A percentile compares a stretch with the other conserved stretches of the same genome.
phyloP scores from a whole-genome alignment of 2,113 vertebrate species.

The Rhineura floridana region DNA sequence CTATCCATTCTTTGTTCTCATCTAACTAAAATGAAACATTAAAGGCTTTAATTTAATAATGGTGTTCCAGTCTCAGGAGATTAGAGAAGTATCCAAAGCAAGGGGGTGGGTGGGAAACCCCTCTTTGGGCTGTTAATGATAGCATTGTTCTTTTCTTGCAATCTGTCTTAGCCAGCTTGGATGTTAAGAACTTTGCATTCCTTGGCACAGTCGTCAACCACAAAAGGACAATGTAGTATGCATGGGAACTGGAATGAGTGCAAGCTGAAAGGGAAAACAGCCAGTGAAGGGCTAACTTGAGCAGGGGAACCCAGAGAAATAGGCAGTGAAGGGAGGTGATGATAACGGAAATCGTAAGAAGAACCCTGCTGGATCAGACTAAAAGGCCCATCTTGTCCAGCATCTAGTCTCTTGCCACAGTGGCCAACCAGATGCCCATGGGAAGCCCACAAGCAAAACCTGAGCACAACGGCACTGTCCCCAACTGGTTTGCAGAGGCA shows the following conservation, averaged over 20 bases:
- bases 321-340: background rate
- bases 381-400: too few relatives aligned
- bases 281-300: slow-evolving; percentile 9
- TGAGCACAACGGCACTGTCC: too few relatives aligned
- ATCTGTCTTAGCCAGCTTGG: slow-evolving; percentile 1
- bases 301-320: slow-evolving; percentile 1
- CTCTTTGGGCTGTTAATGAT: slow-evolving; percentile 15
- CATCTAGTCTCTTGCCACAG: too few relatives aligned
- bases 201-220: slow-evolving; percentile 14
- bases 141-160: slow-evolving; percentile 11
- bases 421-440: too few relatives aligned
- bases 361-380: too few relatives aligned
- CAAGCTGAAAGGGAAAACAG: background rate
- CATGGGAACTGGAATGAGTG: slow-evolving; percentile 7
- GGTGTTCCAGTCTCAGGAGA: background rate
- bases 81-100: slow-evolving; percentile 7
- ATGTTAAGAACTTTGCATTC: slow-evolving; percentile 28
- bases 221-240: background rate
- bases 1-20: slow-evolving; percentile 30
- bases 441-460: too few relatives aligned
- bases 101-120: background rate
- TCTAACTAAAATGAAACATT: slow-evolving; percentile 18
- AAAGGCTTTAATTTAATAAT: slow-evolving; percentile 26
- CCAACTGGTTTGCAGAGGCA: too few relatives aligned
- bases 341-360: background rate